phyloP scores from a whole-genome alignment of 2,113 vertebrate species.

The Genyomyrus donnyi region DNA sequence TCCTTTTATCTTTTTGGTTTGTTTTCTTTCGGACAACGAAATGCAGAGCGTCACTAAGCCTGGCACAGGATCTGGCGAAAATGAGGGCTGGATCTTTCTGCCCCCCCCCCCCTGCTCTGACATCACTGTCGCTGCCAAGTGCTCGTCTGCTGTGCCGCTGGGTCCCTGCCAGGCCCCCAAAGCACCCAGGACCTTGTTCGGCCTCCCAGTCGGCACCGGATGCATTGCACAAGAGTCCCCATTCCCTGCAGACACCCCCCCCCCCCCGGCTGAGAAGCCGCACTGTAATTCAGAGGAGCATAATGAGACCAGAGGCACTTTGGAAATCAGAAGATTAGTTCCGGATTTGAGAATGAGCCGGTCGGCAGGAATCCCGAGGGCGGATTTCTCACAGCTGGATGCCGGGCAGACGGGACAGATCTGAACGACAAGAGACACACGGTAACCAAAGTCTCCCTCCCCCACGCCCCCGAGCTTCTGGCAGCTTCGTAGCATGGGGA shows the following conservation, averaged over 20 bases:
- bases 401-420: not conserved
- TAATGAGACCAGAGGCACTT: not conserved
- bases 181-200: not conserved
- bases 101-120: not conserved
- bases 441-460: not conserved
- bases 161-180: not conserved
- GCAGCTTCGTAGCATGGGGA: not conserved
- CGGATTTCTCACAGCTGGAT: not conserved
- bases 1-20: not conserved
- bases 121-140: not conserved
- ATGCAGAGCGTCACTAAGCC: not conserved
- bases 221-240: not conserved
- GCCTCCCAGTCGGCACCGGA: not conserved
- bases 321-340: slow-evolving; percentile 2
- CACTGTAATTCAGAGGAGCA: not conserved
- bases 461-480: not conserved
- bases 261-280: not conserved
- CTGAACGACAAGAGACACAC: not conserved
- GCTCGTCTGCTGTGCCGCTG: not conserved
- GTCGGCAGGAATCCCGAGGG: not conserved
- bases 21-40: not conserved
- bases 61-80: not conserved
- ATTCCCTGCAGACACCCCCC: not conserved
- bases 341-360: slow-evolving; percentile 9
- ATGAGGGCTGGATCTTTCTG: not conserved